phyloP scores from a whole-genome alignment of 2,113 vertebrate genomes.

The Candoia aspera region DNA sequence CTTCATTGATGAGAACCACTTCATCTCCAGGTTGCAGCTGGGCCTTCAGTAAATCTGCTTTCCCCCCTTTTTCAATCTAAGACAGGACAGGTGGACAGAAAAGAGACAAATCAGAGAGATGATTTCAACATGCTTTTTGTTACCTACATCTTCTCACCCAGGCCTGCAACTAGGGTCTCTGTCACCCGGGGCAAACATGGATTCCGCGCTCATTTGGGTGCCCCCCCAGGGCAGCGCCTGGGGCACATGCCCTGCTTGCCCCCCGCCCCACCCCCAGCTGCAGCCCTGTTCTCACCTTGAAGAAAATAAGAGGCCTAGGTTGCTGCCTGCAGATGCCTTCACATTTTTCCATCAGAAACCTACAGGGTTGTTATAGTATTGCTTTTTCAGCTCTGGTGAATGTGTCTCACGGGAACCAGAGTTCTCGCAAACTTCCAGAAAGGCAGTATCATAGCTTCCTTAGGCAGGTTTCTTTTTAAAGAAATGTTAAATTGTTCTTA shows the following conservation, averaged over 20 bases:
- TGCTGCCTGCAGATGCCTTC: not conserved
- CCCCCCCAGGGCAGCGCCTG: no score
- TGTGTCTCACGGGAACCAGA: not conserved
- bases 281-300: no score
- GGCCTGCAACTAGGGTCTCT: no score
- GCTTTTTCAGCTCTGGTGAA: not conserved
- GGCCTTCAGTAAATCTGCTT: constrained; percentile 76
- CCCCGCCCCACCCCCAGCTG: no score
- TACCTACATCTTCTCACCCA: not conserved
- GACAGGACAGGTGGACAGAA: constrained; percentile 23
- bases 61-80: constrained; percentile 89
- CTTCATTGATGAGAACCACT: constrained; percentile 87
- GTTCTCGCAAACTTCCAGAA: not conserved
- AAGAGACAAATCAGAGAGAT: constrained; percentile 19
- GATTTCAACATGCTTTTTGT: not conserved
- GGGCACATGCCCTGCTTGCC: no score
- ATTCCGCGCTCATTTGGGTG: no score
- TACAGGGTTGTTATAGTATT: not conserved
- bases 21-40: constrained; percentile 86
- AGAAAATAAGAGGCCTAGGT: not conserved
- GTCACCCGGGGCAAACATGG: no score
- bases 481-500: not conserved
- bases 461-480: not conserved
- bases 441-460: not conserved
- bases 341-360: not conserved